These are phyloP conservation scores for Petrocephalus microphthalmus DNA, from an alignment of 2,113 vertebrate genomes.

Conservation along the genomic window DNA sequence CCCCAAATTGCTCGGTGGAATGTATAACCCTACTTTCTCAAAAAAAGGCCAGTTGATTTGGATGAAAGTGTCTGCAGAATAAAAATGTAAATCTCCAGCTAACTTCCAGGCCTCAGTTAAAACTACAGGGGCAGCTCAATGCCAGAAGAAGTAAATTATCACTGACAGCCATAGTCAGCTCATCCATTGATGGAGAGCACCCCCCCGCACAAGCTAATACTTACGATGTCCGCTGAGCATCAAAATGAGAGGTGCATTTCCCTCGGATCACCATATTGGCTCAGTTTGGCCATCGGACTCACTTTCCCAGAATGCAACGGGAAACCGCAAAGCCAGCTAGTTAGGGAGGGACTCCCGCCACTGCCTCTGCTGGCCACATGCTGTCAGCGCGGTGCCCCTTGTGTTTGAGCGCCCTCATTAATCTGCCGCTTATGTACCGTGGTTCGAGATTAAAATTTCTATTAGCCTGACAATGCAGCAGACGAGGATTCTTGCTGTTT, in stretches of 20 bases:
- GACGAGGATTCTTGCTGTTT: neutral
- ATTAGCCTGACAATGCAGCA: slow-evolving; percentile 20
- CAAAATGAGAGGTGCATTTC: neutral
- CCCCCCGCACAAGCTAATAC: neutral
- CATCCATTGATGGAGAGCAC: neutral
- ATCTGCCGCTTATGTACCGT: slow-evolving; percentile 21
- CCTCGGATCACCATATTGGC: slow-evolving; percentile 5
- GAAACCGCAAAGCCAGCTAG: neutral
- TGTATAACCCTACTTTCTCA: neutral
- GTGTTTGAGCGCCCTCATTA: slow-evolving; percentile 17
- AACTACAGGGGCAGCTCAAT: neutral
- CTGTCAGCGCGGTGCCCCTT: neutral
- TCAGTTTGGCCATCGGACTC: neutral
- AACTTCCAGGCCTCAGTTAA: neutral
- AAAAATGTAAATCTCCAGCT: neutral
- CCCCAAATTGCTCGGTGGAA: neutral
- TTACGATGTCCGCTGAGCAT: neutral
- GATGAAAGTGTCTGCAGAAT: neutral
- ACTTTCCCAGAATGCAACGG: neutral
- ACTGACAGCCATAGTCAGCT: neutral
- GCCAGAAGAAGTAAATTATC: neutral
- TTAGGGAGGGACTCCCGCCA: neutral
- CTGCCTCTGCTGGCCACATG: neutral
- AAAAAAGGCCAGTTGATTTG: neutral
- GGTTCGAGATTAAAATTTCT: slow-evolving; percentile 20